Base-by-base conservation (phyloP, 2,797 vertebrate species). In the Aratinga solstitialis region DNA sequence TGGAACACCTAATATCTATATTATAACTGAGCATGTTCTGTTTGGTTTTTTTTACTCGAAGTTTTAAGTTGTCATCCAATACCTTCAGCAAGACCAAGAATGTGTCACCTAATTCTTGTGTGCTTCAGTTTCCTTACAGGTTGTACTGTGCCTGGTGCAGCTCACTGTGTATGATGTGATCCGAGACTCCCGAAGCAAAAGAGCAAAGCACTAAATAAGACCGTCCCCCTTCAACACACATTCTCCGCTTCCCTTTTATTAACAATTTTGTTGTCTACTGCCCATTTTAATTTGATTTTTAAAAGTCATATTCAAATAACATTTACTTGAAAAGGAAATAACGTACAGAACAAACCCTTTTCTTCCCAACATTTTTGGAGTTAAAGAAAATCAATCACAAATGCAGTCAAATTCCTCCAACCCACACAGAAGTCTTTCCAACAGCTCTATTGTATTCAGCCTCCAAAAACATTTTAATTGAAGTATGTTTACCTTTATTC, bases 401-500 rank as follows among this genome's bases (percentile, higher is more conserved):
- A 93, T 11, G 50, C 85, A 96, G 77, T 34, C 68, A 93, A 93
- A 94, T 97, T 97, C 93, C 95, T 96, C 48, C 81, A 91, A 48
- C 83, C 95, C 71, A 67, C 87, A 94, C 1, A 90, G 88, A 85
- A 36, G 69, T 53, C 34, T 79, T 94, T 94, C 84, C 88, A 96
- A 89, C 26, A 95, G 68, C 42, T 51, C 92, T 68, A 74, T 23
- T 91, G 88, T 90, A 67, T 68, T 94, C 79, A 40, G 84, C 27
- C 73, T 92, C 82, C 68, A 94, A 94, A 96, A 96, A 93, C 77
- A 73, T 87, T 94, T 97, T 96, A 96, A 97, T 95, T 97, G 87
- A 91, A 94, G 75, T 82, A 63, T 97, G 96, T 97, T 97, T 97
- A 97, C 93, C 96, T 97, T 95, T 84, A 92, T 89, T 93, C 92